Base-by-base conservation (phyloP, 2,113 vertebrate genomes). In the Leuciscus idus region DNA sequence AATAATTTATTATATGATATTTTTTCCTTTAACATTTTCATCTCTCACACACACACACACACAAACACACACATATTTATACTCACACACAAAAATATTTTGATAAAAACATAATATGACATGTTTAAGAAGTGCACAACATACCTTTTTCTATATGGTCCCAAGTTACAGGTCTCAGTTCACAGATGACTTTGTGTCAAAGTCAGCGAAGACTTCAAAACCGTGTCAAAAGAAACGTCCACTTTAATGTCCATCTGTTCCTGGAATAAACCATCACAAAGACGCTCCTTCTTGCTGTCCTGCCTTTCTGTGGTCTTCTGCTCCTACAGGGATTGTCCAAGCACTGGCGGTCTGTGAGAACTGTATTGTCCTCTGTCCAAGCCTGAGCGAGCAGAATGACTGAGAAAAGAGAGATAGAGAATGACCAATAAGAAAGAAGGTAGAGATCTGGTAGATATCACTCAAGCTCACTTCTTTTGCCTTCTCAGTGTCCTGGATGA, bases 321-420 rank as follows among this genome's bases (percentile, higher is more conserved):
- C 87, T 89, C 89, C 86, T 92, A 84, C 87, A 92, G 91, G 92
- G 95, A 91, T 87, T 91, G 90, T 85, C 92, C 93, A 94, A 66
- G 89, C 87, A 88, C 86, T 85, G 82, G 39, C n/a, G 2, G 68
- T 19, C 48, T 62, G 77, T 74, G 87, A 89, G 86, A 89, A 79
- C 11, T 10, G 88, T 91, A 92, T 91, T 92, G 86, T 85, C 92
- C 91, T 90, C 93, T 90, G 17, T 0, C 88, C 82, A 90, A 85
- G 62, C 86, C 83, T 72, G 46, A 87, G 86, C 46, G 75, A 85
- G 80, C 92, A 91, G 89, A 90, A 28, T 91, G 89, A 79, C 52
- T 61, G 75, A 84, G 73, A 77, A 46, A 33, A 89, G 79, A 85
- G 88, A 91, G 92, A 93, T 93, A 86, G 83, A 59, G 86, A 17